phyloP scores from a whole-genome alignment of 2,113 vertebrate species.

The Heptranchias perlo region DNA sequence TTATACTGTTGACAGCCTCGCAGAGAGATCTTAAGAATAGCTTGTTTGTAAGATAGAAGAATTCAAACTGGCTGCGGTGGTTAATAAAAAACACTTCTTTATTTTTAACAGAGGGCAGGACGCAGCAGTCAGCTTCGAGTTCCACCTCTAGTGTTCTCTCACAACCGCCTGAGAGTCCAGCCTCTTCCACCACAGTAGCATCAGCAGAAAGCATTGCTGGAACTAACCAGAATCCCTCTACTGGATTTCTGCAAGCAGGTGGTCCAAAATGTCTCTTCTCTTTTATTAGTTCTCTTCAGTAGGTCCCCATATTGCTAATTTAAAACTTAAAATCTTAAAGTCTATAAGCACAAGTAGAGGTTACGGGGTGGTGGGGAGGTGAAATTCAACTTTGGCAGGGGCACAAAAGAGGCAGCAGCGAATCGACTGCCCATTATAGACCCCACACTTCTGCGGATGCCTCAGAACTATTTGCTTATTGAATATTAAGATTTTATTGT shows the following conservation, averaged over 20 bases:
- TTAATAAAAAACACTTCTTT: constrained; percentile 22
- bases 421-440: not conserved
- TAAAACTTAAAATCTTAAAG: not conserved
- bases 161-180: constrained; percentile 48
- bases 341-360: not conserved
- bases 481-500: too few relatives aligned
- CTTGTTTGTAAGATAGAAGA: not conserved
- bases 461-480: too few relatives aligned
- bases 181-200: constrained; percentile 43
- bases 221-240: constrained; percentile 41
- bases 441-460: too few relatives aligned
- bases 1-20: too few relatives aligned
- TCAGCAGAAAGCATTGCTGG: constrained; percentile 43
- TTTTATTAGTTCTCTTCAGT: not conserved
- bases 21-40: not conserved
- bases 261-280: constrained; percentile 36
- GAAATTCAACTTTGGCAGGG: not conserved
- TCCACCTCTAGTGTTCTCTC: constrained; percentile 49
- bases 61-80: not conserved
- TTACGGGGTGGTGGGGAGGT: not conserved
- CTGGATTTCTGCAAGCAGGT: constrained; percentile 59
- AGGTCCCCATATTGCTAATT: not conserved
- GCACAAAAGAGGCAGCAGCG: not conserved
- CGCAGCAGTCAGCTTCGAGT: constrained; percentile 53
- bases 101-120: constrained; percentile 58